phyloP scores from a whole-genome alignment of 2,888 invertebrate species.

The Agrochola macilenta region DNA sequence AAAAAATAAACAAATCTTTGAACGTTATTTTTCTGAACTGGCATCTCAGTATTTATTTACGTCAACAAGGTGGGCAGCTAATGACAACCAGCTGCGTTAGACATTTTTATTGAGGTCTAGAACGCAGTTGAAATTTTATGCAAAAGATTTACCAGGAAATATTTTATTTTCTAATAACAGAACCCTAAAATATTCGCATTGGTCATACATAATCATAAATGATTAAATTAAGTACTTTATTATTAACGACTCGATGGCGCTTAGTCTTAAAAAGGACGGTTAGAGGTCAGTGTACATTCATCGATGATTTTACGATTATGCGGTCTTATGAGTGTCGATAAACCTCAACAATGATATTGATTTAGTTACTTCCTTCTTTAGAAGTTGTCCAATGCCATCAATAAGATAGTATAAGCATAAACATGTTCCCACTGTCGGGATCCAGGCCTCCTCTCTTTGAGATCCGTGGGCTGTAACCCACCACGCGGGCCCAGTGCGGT shows the following conservation, averaged over 20 bases:
- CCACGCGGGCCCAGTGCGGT: too few relatives aligned
- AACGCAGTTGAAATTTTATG: not conserved
- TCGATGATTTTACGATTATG: constrained; percentile 6
- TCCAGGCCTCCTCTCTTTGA: too few relatives aligned
- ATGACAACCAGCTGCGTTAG: too few relatives aligned
- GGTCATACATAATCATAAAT: not conserved
- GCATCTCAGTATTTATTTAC: not conserved
- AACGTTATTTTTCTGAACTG: too few relatives aligned
- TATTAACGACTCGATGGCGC: constrained; percentile 16
- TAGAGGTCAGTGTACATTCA: constrained; percentile 28
- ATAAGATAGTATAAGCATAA: not conserved
- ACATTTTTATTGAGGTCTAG: not conserved
- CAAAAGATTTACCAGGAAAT: not conserved
- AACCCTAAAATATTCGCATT: constrained; percentile 35
- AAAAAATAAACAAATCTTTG: not conserved
- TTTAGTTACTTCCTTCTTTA: not conserved
- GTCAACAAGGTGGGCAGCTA: too few relatives aligned
- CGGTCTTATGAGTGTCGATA: not conserved
- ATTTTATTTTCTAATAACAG: not conserved
- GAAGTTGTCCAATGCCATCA: not conserved
- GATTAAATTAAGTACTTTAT: not conserved
- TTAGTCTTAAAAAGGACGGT: not conserved
- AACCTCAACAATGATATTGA: not conserved
- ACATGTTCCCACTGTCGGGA: too few relatives aligned
- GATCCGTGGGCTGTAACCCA: too few relatives aligned